Evolutionary conservation across 2,113 vertebrate species (phyloP), one percentile per base, ranked within the genome.

Genomic region (Nyctereutes procyonoides): DNA sequence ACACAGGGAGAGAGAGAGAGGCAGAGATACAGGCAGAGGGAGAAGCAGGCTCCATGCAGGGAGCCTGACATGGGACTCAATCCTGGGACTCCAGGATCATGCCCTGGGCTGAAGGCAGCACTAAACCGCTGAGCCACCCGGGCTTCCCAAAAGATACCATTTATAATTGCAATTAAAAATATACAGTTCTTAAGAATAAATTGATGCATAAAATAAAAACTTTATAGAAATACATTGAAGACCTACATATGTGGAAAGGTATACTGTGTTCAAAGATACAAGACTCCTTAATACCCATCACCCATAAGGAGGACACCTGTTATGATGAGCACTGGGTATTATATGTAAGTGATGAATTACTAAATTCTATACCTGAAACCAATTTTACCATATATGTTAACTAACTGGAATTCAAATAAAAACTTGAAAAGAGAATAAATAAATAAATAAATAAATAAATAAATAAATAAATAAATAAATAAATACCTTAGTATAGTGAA

Each of bases 141-240:
- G 43, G 43, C 43, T 43, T 43, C 43, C 43, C 43, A 43, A 63
- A 94, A 93, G 32, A 62, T 84, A 55, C 62, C 76, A 73, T 77
- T 88, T 88, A 80, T 15, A 85, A 69, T 9, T 85, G 24, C 9
- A 69, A 58, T 84, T 65, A 67, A 67, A 96, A 79, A 71, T 26
- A 43, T 28, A 69, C 82, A 79, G 32, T 73, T 88, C 65, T 65
- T 90, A 94, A 62, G 83, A 63, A 56, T 62, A 19, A 13, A 73
- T 32, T 63, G 38, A 85, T 76, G 48, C 48, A 11, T 65, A 65
- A 88, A 74, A 63, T 4, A 16, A 65, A 60, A 55, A 63, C 26
- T 13, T 32, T 8, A 60, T 8, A 38, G 88, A 24, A 35, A 55
- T 30, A 14, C 87, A 67, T 43, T 58, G 67, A 62, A 22, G 35